These are phyloP conservation scores for Myoxocephalus aenaeus DNA, from an alignment of 2,797 vertebrate species.

Conservation along the genomic window DNA sequence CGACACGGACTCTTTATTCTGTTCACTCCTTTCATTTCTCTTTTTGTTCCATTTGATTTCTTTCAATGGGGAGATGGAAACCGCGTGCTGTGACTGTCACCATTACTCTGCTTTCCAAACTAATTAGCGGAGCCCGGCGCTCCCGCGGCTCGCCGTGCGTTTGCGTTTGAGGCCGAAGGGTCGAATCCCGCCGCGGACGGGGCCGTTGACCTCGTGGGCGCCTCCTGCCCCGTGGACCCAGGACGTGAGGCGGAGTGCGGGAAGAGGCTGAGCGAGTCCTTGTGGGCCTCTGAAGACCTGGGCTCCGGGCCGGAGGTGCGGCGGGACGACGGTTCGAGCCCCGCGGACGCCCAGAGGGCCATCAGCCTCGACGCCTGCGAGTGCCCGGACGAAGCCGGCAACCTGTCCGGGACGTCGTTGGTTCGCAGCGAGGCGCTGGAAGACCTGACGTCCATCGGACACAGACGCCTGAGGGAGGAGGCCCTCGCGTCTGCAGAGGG, in stretches of 20 bases:
- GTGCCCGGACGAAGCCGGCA: slow-evolving; percentile 59
- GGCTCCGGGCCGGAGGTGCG: slow-evolving; percentile 40
- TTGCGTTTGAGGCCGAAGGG: slow-evolving; percentile 25
- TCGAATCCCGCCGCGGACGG: slow-evolving; percentile 28
- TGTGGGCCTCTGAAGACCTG: slow-evolving; percentile 73
- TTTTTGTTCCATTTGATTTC: not conserved
- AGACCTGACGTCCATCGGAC: slow-evolving; percentile 78
- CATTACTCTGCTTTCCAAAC: slow-evolving; percentile 79
- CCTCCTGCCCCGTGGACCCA: slow-evolving; percentile 53
- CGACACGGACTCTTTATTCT: not conserved
- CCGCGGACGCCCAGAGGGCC: slow-evolving; percentile 62
- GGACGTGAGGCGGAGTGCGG: slow-evolving; percentile 57
- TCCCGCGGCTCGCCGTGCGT: slow-evolving; percentile 38
- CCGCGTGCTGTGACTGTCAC: slow-evolving; percentile 71
- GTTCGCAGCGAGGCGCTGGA: slow-evolving; percentile 79
- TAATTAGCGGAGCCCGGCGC: slow-evolving; percentile 60
- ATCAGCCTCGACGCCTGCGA: slow-evolving; percentile 78
- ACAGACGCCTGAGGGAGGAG: slow-evolving; percentile 27
- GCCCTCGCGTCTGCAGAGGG: slow-evolving; percentile 3
- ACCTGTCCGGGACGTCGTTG: slow-evolving; percentile 57
- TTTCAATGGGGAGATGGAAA: slow-evolving; percentile 70
- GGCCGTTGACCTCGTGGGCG: slow-evolving; percentile 50
- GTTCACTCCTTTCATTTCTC: slow-evolving; percentile 1
- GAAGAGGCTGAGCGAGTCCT: slow-evolving; percentile 69
- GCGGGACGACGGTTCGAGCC: slow-evolving; percentile 57